Conservation (phyloP, 2,888 invertebrate species). For the Craniophora ligustri region DNA sequence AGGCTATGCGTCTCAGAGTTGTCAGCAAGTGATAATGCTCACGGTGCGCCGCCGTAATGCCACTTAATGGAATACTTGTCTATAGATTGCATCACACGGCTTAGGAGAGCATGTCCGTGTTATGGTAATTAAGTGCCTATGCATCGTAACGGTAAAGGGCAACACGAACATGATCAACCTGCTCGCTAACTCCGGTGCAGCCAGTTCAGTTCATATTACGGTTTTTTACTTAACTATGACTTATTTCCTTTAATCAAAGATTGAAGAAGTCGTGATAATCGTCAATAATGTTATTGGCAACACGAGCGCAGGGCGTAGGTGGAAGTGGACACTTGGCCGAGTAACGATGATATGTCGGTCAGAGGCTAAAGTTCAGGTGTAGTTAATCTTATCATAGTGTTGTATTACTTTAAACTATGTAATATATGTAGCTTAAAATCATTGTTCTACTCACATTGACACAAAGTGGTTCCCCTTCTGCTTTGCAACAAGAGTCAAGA, state of each 20-base stretch:
- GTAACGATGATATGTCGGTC: constrained; percentile 42
- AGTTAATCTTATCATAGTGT: constrained; percentile 47
- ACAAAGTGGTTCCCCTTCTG: not conserved
- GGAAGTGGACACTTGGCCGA: constrained; percentile 10
- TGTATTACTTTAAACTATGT: constrained; percentile 8
- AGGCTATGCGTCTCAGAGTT: constrained; percentile 74
- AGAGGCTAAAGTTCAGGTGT: constrained; percentile 48
- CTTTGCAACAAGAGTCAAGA: not conserved
- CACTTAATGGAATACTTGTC: constrained; percentile 56
- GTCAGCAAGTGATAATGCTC: constrained; percentile 55
- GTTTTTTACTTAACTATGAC: constrained; percentile 26
- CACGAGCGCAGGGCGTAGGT: constrained; percentile 28
- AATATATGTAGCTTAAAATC: not conserved
- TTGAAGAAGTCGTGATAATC: constrained; percentile 5
- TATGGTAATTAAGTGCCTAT: constrained; percentile 41
- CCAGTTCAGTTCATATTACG: constrained; percentile 15
- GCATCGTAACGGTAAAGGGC: constrained; percentile 47
- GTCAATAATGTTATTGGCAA: constrained; percentile 24
- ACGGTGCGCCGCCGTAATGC: constrained; percentile 39
- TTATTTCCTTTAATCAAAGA: not conserved
- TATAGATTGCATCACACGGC: constrained; percentile 51
- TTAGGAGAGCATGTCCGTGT: constrained; percentile 42
- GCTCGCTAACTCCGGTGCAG: constrained; percentile 9
- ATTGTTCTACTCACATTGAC: not conserved
- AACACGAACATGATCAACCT: constrained; percentile 12